Evolutionary conservation across 2,113 vertebrate species (phyloP).

Genomic region (Ceyx cyanopectus): DNA sequence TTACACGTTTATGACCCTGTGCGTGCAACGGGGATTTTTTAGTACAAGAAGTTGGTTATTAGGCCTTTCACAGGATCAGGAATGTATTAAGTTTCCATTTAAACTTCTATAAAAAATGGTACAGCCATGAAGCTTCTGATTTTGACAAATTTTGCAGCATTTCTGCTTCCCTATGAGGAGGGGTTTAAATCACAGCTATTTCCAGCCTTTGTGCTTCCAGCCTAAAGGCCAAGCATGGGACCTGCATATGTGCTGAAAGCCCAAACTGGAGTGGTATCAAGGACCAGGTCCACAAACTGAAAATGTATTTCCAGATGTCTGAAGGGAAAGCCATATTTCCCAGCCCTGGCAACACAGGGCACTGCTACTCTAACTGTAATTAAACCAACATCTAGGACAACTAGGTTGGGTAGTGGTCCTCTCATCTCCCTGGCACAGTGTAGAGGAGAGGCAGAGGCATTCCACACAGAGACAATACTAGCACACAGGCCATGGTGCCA

Average conservation of each 20-base stretch:
- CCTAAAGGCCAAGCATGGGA: rapidly evolving
- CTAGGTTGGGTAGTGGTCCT: not conserved
- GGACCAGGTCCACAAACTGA: not conserved
- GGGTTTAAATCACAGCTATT: not conserved
- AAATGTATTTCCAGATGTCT: not conserved
- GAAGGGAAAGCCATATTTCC: not conserved
- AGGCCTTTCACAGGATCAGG: not conserved
- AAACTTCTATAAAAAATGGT: not conserved
- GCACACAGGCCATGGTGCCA: not conserved
- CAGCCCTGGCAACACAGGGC: not conserved
- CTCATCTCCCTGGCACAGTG: rapidly evolving
- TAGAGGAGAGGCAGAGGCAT: not conserved
- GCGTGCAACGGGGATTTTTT: not conserved
- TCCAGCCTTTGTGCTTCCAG: not conserved
- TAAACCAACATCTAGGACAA: not conserved
- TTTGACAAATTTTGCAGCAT: not conserved
- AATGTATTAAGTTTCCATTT: not conserved
- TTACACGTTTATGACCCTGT: not conserved
- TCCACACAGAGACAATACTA: not conserved
- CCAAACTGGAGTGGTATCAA: not conserved
- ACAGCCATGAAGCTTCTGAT: not conserved
- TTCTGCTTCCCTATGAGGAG: not conserved
- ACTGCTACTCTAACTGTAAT: not conserved
- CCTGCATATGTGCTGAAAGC: rapidly evolving
- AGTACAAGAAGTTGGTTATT: not conserved